A percentile compares a stretch with the other conserved stretches of the same genome.
These are phyloP conservation scores for Heliconius ismenius DNA, from an alignment of 2,888 invertebrate genomes.

Conservation along the genomic window DNA sequence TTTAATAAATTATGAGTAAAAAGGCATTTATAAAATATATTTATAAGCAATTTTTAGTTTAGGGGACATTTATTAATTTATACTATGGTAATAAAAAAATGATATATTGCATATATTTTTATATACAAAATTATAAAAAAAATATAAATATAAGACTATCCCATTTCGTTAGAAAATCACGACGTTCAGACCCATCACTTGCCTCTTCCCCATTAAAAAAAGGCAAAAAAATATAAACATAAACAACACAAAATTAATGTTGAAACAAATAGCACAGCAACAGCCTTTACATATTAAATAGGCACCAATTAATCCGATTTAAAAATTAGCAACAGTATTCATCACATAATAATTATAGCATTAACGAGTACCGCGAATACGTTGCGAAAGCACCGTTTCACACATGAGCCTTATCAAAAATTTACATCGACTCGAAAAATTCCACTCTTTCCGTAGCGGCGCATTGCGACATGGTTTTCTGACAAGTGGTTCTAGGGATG, in stretches of 20 bases:
- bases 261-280: neutral
- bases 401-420: constrained; percentile 48
- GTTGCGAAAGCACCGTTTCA: constrained; percentile 41
- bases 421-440: constrained; percentile 45
- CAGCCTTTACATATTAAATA: constrained; percentile 22
- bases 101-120: no score
- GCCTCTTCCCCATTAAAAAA: no score
- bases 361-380: constrained; percentile 44
- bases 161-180: neutral
- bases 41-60: no score
- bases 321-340: constrained; percentile 33
- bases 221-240: neutral
- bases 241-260: neutral
- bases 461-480: constrained; percentile 36
- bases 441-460: constrained; percentile 34
- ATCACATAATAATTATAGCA: constrained; percentile 35
- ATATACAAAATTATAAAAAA: no score
- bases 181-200: neutral
- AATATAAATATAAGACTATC: neutral
- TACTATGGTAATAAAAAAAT: no score
- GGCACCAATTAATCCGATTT: constrained; percentile 27
- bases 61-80: no score
- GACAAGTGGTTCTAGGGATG: constrained; percentile 28
- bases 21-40: no score
- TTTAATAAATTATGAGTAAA: neutral